These are phyloP conservation scores for Gymnothorax reevesii DNA, from an alignment of 2,797 vertebrate species.

Conservation along the genomic window DNA sequence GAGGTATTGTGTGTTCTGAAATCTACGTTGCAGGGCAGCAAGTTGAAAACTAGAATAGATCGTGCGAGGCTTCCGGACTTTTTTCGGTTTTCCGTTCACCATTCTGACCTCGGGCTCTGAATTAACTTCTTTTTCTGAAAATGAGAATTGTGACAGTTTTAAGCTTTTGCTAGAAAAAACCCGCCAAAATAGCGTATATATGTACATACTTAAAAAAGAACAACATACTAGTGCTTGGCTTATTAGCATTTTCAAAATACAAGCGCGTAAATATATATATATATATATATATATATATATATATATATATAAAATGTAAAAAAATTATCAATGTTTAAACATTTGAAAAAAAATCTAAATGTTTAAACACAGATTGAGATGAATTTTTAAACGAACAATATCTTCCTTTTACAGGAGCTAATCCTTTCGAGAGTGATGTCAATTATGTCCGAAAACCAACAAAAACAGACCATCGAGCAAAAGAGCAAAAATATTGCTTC, in stretches of 20 bases:
- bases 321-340: no score
- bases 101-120: slow-evolving; percentile 93
- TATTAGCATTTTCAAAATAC: no score
- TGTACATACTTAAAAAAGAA: no score
- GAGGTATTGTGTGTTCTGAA: slow-evolving; percentile 98
- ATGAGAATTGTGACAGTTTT: slow-evolving; percentile 33
- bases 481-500: neutral
- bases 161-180: neutral
- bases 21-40: slow-evolving; percentile 91
- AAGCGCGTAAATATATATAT: neutral
- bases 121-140: slow-evolving; percentile 86
- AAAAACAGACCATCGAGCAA: neutral
- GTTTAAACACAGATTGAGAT: no score
- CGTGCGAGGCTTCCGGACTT: slow-evolving; percentile 95
- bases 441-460: neutral
- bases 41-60: slow-evolving; percentile 99
- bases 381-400: neutral
- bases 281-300: neutral
- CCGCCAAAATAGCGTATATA: no score
- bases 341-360: no score
- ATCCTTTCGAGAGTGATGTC: neutral
- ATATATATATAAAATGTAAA: neutral
- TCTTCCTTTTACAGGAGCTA: neutral
- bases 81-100: slow-evolving; percentile 99
- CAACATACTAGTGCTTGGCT: no score